phyloP scores from a whole-genome alignment of 2,888 invertebrate genomes.

The Theretra japonica region DNA sequence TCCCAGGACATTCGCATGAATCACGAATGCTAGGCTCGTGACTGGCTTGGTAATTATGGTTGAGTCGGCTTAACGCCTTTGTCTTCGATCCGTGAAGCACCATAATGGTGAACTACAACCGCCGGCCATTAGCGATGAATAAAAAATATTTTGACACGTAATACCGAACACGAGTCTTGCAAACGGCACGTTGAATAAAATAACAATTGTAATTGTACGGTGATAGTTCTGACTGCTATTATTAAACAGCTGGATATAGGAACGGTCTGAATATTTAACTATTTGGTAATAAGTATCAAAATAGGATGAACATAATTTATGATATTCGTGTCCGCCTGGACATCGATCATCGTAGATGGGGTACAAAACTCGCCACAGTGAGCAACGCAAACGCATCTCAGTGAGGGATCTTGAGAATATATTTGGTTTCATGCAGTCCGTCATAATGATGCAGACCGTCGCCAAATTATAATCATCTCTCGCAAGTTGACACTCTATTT shows the following conservation, averaged over 20 bases:
- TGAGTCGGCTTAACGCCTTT: slow-evolving; percentile 52
- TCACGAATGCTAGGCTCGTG: slow-evolving; percentile 56
- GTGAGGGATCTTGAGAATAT: too few species aligned
- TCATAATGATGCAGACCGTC: too few species aligned
- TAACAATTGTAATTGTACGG: slow-evolving; percentile 2
- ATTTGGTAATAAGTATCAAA: background rate
- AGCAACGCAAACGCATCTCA: too few species aligned
- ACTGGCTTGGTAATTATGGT: slow-evolving; percentile 54
- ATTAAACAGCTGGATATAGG: background rate
- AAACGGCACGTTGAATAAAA: slow-evolving; percentile 1
- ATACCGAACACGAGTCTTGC: slow-evolving; percentile 1
- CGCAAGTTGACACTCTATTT: too few species aligned
- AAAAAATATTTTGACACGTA: slow-evolving; percentile 25
- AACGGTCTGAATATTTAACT: background rate
- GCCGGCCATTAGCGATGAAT: slow-evolving; percentile 15
- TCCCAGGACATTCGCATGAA: slow-evolving; percentile 49
- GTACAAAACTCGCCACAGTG: too few species aligned
- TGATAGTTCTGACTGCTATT: too few species aligned
- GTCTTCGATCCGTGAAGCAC: slow-evolving; percentile 37
- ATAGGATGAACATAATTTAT: background rate
- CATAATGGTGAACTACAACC: slow-evolving; percentile 5
- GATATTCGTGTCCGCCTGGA: background rate
- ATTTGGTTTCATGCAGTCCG: too few species aligned
- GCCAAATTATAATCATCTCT: too few species aligned
- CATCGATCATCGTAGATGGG: too few species aligned